Percentiles rank a stretch among this genome's conserved stretches.
These are phyloP conservation scores for Camelus dromedarius DNA, from an alignment of 2,113 vertebrate species.

Conservation along the genomic window DNA sequence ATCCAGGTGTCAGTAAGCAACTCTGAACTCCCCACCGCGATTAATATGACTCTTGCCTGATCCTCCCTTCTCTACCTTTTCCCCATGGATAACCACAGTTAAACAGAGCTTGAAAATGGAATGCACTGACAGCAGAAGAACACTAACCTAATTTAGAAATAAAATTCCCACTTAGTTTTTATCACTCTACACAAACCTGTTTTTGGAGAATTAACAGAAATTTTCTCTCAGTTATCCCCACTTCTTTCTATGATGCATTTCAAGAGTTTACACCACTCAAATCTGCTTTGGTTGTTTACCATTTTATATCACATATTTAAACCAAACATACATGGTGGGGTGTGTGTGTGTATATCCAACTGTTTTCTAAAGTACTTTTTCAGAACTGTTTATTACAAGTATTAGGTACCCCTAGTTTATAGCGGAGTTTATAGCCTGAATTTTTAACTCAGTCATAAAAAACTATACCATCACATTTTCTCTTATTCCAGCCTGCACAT, in stretches of 20 bases:
- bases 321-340: not conserved
- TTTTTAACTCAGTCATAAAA: constrained; percentile 6
- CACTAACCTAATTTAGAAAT: not conserved
- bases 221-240: not conserved
- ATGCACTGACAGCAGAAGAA: not conserved
- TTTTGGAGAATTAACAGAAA: not conserved
- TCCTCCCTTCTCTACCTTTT: not conserved
- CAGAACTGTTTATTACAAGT: not conserved
- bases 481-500: not conserved
- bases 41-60: not conserved
- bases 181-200: not conserved
- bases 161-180: not conserved
- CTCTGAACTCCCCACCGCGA: not conserved
- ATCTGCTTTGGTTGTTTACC: not conserved
- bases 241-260: not conserved
- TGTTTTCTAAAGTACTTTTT: not conserved
- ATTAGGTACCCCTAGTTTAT: not conserved
- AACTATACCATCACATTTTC: not conserved
- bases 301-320: constrained; percentile 1
- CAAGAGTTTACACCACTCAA: constrained; percentile 12
- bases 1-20: not conserved
- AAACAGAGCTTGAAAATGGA: not conserved
- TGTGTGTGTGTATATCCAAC: not conserved
- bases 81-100: not conserved
- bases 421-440: not conserved